Evolutionary conservation across 2,797 vertebrate genomes (phyloP), one percentile per base, ranked within the genome.

Genomic region (Chaetophractus vellerosus): DNA sequence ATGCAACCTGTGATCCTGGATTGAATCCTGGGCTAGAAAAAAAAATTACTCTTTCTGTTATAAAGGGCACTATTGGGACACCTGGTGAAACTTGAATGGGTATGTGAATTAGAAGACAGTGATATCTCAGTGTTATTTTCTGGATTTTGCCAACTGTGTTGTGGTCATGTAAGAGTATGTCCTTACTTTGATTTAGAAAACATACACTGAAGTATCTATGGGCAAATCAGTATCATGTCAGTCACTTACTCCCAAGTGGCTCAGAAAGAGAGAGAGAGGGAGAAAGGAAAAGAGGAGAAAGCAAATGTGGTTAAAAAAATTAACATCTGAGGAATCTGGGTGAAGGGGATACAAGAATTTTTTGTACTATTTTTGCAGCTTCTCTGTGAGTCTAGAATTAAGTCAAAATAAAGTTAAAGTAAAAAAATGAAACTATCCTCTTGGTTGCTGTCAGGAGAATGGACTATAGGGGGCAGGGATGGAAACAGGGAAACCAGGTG

Each of bases 171-270:
- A 36, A 36, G 16, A 33, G 16, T 23, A 50, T 21, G 71, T 38
- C 57, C 50, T 95, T 76, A 68, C n/a, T 89, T 95, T 78, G 45
- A 82, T 45, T 82, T 82, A 87, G 87, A 71, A 87, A 71, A 66
- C 57, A 76, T 11, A 69, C 48, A 50, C 45, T 71, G 45, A 91
- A 64, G 61, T 78, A 71, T 38, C 28, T 83, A 57, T 48, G 9
- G 55, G 26, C 55, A 82, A 86, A 88, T 12, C 38, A 31, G 31
- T 36, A 59, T 33, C 63, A 61, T 9, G 50, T 23, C 16, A 91
- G 41, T 68, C 78, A 50, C 18, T 79, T 38, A 88, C 21, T 74
- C 36, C 33, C 57, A 33, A 50, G 72, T n/a, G 78, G 72, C 50
- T 36, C 12, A 81, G 31, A 48, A 69, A 63, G 52, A 48, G 24